Base-by-base conservation (phyloP, 2,113 vertebrate species). In the Cebus imitator region DNA sequence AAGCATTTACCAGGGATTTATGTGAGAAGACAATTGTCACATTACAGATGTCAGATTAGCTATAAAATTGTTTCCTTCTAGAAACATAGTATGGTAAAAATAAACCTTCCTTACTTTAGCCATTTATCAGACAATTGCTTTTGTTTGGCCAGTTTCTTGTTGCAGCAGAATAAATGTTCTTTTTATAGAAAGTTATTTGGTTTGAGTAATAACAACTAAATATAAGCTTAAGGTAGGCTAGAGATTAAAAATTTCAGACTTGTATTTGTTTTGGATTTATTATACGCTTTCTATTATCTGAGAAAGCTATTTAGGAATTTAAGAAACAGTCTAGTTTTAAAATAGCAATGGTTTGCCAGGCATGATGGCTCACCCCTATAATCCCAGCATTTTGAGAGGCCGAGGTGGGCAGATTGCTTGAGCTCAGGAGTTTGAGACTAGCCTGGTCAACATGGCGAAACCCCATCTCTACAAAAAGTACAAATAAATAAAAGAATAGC, bases 1-100 rank as follows among this genome's bases (percentile, higher is more conserved):
- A 83, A 85, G 23, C 27, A 18, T 75, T 93, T 83, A 85, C 35
- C 89, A 83, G 94, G 79, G 84, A 88, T 86, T 43, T 68, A 76
- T 30, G 27, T 68, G 58, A 95, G 87, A 92, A 97, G 86, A 58
- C n/a, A 87, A 43, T n/a, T 73, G 32, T 90, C 80, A 91, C 64
- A 87, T 91, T 66, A 73, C 16, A 93, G 40, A 87, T 87, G 35
- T 66, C 90, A 85, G n/a, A 37, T 80, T 93, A 78, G 90, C 92
- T 91, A 43, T 91, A 92, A 95, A 23, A 52, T 25, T 82, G 35
- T 70, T 93, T 95, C 96, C 76, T 91, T 94, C 14, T 80, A 81
- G 82, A 94, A 87, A 55, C 30, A 57, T 25, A 55, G 12, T 84
- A 75, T n/a, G n/a, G 37, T 50, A 55, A 90, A 73, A 64, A 55